Conservation (phyloP, 1,140 invertebrate species). For the Magallana gigas region DNA sequence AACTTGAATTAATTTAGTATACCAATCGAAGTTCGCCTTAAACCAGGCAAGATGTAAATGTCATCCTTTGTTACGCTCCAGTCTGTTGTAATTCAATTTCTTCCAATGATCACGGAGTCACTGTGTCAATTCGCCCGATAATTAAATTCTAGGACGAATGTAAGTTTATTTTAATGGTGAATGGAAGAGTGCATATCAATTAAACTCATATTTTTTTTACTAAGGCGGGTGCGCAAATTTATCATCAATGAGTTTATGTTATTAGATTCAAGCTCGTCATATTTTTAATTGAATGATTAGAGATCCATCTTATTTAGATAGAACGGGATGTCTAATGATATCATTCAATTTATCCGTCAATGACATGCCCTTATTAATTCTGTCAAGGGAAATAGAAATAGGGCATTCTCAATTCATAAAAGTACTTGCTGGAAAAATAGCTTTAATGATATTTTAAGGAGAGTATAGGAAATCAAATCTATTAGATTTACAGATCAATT, state of each 20-base stretch:
- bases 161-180: neutral
- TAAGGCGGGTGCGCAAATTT: neutral
- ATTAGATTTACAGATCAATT: too few relatives aligned
- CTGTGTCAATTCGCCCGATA: neutral
- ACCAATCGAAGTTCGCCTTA: constrained; percentile 1
- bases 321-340: too few relatives aligned
- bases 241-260: neutral
- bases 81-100: neutral
- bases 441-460: too few relatives aligned
- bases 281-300: too few relatives aligned
- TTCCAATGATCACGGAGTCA: neutral
- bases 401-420: too few relatives aligned
- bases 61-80: neutral
- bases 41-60: neutral
- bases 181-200: neutral
- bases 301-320: too few relatives aligned
- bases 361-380: too few relatives aligned
- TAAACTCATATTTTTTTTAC: neutral
- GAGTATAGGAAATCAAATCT: too few relatives aligned
- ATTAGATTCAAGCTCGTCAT: neutral
- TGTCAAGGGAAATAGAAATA: too few relatives aligned
- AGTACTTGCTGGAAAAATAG: too few relatives aligned
- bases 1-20: neutral
- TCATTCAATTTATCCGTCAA: too few relatives aligned
- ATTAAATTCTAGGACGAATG: constrained; percentile 5